Percentiles rank a stretch among this genome's conserved stretches.
Evolutionary conservation across 1,140 invertebrate species (phyloP).

Genomic region (Spodoptera frugiperda): DNA sequence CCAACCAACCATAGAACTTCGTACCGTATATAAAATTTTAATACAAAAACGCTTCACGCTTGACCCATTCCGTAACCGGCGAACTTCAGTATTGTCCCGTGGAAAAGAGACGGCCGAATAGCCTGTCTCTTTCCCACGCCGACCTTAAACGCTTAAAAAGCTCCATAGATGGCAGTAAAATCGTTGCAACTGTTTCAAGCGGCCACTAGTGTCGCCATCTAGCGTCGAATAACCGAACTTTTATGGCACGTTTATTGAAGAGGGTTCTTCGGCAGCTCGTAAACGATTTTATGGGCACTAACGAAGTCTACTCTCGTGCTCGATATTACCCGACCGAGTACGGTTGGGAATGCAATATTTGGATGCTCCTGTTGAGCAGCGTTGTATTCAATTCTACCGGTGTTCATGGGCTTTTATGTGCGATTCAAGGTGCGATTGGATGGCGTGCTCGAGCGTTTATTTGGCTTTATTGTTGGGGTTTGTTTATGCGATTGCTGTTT

Average conservation of each 20-base stretch:
- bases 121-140: slow-evolving; percentile 60
- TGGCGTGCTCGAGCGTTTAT: slow-evolving; percentile 85
- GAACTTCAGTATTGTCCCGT: slow-evolving; percentile 53
- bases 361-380: slow-evolving; percentile 78
- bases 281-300: slow-evolving; percentile 84
- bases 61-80: slow-evolving; percentile 45
- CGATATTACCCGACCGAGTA: slow-evolving; percentile 83
- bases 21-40: slow-evolving; percentile 20
- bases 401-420: slow-evolving; percentile 84
- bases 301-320: slow-evolving; percentile 79
- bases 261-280: slow-evolving; percentile 85
- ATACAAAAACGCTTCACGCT: slow-evolving; percentile 52
- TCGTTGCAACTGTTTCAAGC: slow-evolving; percentile 79
- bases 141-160: slow-evolving; percentile 80
- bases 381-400: slow-evolving; percentile 83
- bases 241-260: slow-evolving; percentile 85
- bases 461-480: slow-evolving; percentile 86
- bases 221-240: slow-evolving; percentile 83
- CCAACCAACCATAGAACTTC: slow-evolving; percentile 24
- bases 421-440: slow-evolving; percentile 86
- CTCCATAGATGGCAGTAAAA: slow-evolving; percentile 85
- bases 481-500: slow-evolving; percentile 86
- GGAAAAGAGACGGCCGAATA: slow-evolving; percentile 52
- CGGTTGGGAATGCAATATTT: slow-evolving; percentile 78
- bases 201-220: slow-evolving; percentile 84